phyloP scores from a whole-genome alignment of 2,113 vertebrate genomes.

The Coryphaenoides rupestris region DNA sequence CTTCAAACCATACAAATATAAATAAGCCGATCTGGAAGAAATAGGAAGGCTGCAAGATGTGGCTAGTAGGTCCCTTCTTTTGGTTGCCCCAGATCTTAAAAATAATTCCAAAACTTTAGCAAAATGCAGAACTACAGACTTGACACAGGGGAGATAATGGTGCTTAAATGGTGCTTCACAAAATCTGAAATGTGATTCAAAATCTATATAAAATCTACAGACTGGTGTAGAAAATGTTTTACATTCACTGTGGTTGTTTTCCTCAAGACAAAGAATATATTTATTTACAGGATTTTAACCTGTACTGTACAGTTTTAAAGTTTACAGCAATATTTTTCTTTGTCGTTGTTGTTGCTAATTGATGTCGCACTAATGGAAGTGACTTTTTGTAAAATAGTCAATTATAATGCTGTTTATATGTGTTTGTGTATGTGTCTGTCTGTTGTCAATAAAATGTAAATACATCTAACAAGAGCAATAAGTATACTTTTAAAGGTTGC shows the following conservation, averaged over 20 bases:
- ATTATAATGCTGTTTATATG: neutral
- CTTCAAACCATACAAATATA: neutral
- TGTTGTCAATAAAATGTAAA: slow-evolving; percentile 56
- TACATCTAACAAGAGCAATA: slow-evolving; percentile 8
- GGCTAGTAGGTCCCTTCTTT: slow-evolving; percentile 30
- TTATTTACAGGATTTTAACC: slow-evolving; percentile 72
- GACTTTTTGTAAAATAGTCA: slow-evolving; percentile 6
- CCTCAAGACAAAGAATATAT: slow-evolving; percentile 52
- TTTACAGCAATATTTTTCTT: slow-evolving; percentile 24
- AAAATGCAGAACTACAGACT: neutral
- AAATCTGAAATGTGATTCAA: slow-evolving; percentile 13
- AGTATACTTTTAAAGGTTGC: no score
- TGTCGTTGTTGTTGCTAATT: slow-evolving; percentile 14
- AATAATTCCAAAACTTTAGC: neutral
- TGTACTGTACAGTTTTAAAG: slow-evolving; percentile 62
- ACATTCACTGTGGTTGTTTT: slow-evolving; percentile 35
- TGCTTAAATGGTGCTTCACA: neutral
- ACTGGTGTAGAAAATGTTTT: slow-evolving; percentile 24
- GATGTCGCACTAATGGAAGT: neutral
- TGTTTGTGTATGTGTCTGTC: slow-evolving; percentile 31
- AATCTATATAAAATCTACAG: neutral
- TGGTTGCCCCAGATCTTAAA: slow-evolving; percentile 32
- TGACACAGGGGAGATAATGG: neutral
- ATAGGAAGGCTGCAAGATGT: slow-evolving; percentile 21
- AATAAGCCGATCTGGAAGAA: slow-evolving; percentile 18